Conservation (phyloP, 2,113 vertebrate species). For the Monarcha castaneiventris region DNA sequence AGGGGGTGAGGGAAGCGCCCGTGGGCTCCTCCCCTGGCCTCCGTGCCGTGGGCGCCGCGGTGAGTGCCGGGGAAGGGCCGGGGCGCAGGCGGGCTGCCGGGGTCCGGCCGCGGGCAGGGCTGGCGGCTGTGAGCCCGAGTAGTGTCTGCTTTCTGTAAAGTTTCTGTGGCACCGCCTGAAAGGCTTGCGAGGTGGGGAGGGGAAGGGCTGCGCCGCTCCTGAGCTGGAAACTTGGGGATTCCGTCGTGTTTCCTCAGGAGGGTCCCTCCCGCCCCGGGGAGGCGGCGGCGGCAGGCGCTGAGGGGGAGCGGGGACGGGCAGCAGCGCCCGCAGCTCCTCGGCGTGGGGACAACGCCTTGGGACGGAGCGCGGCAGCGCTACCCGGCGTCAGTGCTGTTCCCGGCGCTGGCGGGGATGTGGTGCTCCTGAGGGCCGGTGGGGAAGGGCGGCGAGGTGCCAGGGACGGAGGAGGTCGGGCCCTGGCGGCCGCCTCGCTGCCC, state of each 20-base stretch:
- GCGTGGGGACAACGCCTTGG: neutral
- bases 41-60: neutral
- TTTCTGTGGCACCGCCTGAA: neutral
- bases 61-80: neutral
- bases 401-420: neutral
- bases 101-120: neutral
- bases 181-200: neutral
- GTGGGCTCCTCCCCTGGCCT: neutral
- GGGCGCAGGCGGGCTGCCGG: neutral
- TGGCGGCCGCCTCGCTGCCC: neutral
- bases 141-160: neutral
- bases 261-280: neutral
- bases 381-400: neutral
- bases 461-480: neutral
- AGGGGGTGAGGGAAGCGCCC: neutral
- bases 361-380: rapidly evolving
- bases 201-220: neutral
- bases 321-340: neutral
- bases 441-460: neutral
- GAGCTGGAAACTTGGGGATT: neutral
- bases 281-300: neutral
- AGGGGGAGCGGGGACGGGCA: neutral
- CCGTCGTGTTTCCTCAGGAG: no score
- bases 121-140: rapidly evolving
- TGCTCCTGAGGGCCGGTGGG: neutral